These are phyloP conservation scores for Chamaetylas fuelleborni DNA, from an alignment of 2,113 vertebrate species.

Conservation along the genomic window DNA sequence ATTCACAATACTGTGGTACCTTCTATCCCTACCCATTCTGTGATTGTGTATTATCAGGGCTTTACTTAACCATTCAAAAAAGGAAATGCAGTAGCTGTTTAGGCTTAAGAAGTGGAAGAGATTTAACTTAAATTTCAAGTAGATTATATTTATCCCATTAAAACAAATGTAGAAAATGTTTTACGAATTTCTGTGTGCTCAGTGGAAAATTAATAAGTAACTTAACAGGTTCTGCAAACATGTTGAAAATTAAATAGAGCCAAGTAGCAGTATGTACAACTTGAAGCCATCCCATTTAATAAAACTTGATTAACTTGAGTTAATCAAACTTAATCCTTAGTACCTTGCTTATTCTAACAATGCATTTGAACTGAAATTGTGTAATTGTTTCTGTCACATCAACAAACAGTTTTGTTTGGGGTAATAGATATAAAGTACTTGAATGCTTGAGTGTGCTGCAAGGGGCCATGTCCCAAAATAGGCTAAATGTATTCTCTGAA, in stretches of 20 bases:
- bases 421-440: neutral
- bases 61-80: neutral
- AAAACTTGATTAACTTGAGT: neutral
- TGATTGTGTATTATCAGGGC: neutral
- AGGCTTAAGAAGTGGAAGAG: neutral
- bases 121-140: neutral
- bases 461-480: neutral
- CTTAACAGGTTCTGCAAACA: neutral
- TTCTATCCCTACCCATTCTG: neutral
- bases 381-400: neutral
- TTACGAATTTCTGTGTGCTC: neutral
- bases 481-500: neutral
- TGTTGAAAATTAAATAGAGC: neutral
- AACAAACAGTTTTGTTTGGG: neutral
- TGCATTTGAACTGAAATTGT: neutral
- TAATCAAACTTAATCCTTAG: neutral
- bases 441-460: neutral
- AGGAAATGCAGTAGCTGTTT: neutral
- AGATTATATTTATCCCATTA: neutral
- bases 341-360: neutral
- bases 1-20: neutral
- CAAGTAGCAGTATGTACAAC: neutral
- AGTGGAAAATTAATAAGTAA: constrained; percentile 30
- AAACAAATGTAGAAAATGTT: neutral
- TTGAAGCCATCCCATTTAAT: neutral